Base-by-base conservation (phyloP, 2,797 vertebrate species). In the Loriculus beryllinus region DNA sequence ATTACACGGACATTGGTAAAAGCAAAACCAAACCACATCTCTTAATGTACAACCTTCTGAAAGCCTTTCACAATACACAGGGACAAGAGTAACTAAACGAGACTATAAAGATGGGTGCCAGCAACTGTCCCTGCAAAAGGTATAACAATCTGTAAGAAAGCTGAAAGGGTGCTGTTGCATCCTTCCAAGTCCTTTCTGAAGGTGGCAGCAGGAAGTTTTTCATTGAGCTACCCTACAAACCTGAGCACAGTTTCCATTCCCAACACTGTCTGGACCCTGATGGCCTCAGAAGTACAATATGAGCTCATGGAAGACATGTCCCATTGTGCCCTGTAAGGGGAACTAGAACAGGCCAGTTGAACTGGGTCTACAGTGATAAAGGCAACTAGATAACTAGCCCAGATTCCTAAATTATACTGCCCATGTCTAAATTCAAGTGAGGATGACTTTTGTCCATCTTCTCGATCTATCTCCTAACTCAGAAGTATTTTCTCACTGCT, bases 61-160 rank as follows among this genome's bases (percentile, higher is more conserved):
- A 56, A 78, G 47, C 9, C 35, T 75, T 45, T 31, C 5, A 5
- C 25, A 3, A 29, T 7, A 31, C 28, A 5, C 2, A 0, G 10
- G n/a, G 28, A 14, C 1, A 8, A 54, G 29, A n/a, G 9, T 1
- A 2, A 28, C 8, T 8, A 6, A 4, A 25, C 0, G 12, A 39
- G 51, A 5, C 9, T 8, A 40, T 60, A 16, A 63, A 43, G n/a
- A 29, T 3, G 16, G 15, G 35, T n/a, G 12, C 3, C n/a, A 31
- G 10, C 12, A 25, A 13, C 16, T 3, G 16, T 10, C 45, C 62
- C 29, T 26, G 14, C 42, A 60, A 40, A 49, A 65, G 19, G 7
- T 15, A 2, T 1, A 12, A 7, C 25, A 68, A 21, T 2, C 18
- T 12, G 37, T 1, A 19, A 45, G 39, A 6, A 67, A 67, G 18